phyloP scores from a whole-genome alignment of 2,113 vertebrate species.

The Grammomys surdaster region DNA sequence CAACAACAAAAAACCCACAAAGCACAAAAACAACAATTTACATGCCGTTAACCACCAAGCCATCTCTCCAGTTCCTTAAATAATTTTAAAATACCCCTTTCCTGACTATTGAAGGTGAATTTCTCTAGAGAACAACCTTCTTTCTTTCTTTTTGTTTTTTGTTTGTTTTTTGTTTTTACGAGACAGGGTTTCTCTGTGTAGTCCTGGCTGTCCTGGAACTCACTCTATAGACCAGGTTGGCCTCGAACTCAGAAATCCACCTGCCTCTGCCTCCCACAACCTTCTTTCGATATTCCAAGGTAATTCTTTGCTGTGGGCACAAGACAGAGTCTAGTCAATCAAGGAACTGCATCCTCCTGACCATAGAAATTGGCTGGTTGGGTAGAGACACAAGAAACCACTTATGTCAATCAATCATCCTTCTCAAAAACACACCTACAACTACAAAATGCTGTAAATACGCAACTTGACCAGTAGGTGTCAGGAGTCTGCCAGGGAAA shows the following conservation, averaged over 20 bases:
- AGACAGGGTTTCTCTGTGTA: too few species aligned
- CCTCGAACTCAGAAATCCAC: too few species aligned
- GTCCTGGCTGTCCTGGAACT: too few species aligned
- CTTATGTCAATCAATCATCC: not conserved
- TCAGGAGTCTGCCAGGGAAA: slow-evolving; percentile 39
- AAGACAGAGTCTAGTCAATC: not conserved
- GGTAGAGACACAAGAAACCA: not conserved
- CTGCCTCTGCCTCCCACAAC: not conserved
- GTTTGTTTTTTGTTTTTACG: too few species aligned
- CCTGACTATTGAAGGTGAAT: not conserved
- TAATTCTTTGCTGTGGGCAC: not conserved
- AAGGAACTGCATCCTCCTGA: not conserved
- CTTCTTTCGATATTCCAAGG: slow-evolving; percentile 38
- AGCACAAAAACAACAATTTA: too few species aligned
- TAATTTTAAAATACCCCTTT: not conserved
- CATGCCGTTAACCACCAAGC: not conserved
- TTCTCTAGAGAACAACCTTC: slow-evolving; percentile 29
- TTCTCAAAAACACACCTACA: slow-evolving; percentile 17
- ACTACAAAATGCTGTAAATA: slow-evolving; percentile 35
- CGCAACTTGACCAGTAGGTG: slow-evolving; percentile 68
- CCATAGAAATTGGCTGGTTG: not conserved
- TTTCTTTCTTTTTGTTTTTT: not conserved
- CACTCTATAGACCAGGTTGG: too few species aligned
- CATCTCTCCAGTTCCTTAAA: not conserved
- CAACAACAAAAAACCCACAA: not conserved